phyloP scores from a whole-genome alignment of 2,797 vertebrate species.

The Corythornis leucogaster region DNA sequence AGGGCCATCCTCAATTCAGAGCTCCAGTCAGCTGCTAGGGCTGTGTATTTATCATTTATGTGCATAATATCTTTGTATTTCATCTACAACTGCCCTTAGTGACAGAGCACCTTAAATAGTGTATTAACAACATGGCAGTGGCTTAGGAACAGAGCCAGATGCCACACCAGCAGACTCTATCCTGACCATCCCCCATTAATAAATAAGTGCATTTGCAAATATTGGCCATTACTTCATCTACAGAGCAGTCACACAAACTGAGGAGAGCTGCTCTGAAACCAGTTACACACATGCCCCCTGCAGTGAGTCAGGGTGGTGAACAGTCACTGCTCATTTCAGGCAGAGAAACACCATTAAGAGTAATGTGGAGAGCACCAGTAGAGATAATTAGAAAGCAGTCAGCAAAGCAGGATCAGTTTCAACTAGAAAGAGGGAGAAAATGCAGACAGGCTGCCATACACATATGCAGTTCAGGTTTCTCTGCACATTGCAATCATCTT shows the following conservation, averaged over 20 bases:
- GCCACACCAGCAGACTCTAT: neutral
- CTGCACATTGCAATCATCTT: neutral
- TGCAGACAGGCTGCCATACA: neutral
- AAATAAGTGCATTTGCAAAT: neutral
- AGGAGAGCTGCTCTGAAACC: neutral
- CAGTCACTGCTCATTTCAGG: neutral
- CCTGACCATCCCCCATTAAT: neutral
- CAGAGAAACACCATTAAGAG: neutral
- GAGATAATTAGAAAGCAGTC: neutral
- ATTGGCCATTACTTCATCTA: neutral
- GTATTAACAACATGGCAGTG: neutral
- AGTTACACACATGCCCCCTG: neutral
- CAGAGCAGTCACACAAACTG: neutral
- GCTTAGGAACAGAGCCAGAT: neutral
- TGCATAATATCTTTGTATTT: neutral
- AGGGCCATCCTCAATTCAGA: neutral
- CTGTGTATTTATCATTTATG: neutral
- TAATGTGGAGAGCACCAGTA: conserved; percentile 1
- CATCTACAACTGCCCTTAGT: neutral
- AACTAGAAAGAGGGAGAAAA: neutral
- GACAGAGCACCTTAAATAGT: neutral
- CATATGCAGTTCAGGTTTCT: neutral
- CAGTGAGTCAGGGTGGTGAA: neutral
- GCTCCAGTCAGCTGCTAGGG: neutral
- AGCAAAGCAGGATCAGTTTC: neutral